Evolutionary conservation across 2,797 vertebrate species (phyloP), one percentile per base, ranked within the genome.

Genomic region (Melanotaenia maccullochi): DNA sequence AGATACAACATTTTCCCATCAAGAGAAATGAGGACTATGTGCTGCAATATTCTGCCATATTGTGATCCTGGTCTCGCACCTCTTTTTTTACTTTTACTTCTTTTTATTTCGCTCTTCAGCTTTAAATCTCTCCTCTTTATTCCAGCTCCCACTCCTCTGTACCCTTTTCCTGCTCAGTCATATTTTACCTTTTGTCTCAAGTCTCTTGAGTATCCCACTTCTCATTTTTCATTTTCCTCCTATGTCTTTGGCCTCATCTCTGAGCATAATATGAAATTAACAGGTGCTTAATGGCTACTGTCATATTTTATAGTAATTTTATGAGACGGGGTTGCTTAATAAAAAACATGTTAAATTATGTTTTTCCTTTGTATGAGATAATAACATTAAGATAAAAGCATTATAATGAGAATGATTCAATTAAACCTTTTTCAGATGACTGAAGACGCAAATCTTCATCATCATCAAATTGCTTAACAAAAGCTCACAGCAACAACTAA

Each of bases 391-490:
- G 16, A 5, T 47, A 12, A 54, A 24, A 66, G 9, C 18, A 5
- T 16, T 11, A 24, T 4, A 40, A 59, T 47, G 0, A 65, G 14
- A 42, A 11, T 38, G 8, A 38, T 20, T n/a, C 36, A 22, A 44
- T 6, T 8, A 18, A 30, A 9, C 0, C 36, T 6, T 76, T 30
- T 75, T 28, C 0, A 22, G 57, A 60, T 28, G 36, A 68, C 22
- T 22, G 24, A 57, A 25, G 77, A 73, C 32, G 65, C 61, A 54
- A 54, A 36, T 18, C 11, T 52, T n/a, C 33, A 32, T 38, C 36
- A 76, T 16, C 66, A 84, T 75, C 78, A 73, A 36, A 81, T 51
- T 9, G 2, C 16, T 51, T 63, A 63, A 70, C 67, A 74, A 74
- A 78, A 60, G 62, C 76, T 69, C 60, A 69, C 36, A 65, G 62